Base-by-base conservation (phyloP, 2,888 invertebrate species). In the Brachylomia viminalis region DNA sequence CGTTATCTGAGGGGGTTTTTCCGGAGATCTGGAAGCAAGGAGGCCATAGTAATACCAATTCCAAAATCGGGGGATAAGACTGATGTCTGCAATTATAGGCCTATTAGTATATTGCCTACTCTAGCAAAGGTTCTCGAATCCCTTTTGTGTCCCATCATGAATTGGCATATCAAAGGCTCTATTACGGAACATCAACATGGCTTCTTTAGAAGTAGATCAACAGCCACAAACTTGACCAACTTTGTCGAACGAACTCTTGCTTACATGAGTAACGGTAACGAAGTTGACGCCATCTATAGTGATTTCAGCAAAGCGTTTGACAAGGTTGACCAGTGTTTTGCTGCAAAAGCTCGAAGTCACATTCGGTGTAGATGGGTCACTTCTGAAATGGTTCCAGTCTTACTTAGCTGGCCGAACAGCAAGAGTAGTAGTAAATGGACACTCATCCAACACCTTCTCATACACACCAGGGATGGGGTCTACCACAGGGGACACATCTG, bases 221-320 rank as follows among this genome's bases (percentile, higher is more conserved):
- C 61, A 38, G 13, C 61, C 38, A 61, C 61, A 61, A 61, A 61
- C 61, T 61, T 61, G n/a, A n/a, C n/a, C n/a, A 61, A 61, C 61
- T 61, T 61, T 61, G 38, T 61, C 11, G 38, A 61, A 38, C 38
- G 61, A 11, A 61, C 38, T 38, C 23, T 38, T n/a, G 38, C 61
- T n/a, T 23, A 42, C 61, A 61, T 42, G 38, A 61, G 61, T 23
- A 23, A 13, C 10, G 38, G 38, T 45, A 45, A 45, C 45, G 38
- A 38, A 38, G 38, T 38, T 38, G 38, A 38, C 38, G 38, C 38
- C 38, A 38, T 38, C 38, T 38, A 6, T 38, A 38, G 38, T 6
- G 38, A 38, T 38, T 38, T 6, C 38, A 38, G 38, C 38, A 38
- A 38, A 38, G 38, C 38, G 2, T 38, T 38, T 38, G n/a, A n/a